Conservation (phyloP, 2,113 vertebrate genomes). For the Peromyscus leucopus region DNA sequence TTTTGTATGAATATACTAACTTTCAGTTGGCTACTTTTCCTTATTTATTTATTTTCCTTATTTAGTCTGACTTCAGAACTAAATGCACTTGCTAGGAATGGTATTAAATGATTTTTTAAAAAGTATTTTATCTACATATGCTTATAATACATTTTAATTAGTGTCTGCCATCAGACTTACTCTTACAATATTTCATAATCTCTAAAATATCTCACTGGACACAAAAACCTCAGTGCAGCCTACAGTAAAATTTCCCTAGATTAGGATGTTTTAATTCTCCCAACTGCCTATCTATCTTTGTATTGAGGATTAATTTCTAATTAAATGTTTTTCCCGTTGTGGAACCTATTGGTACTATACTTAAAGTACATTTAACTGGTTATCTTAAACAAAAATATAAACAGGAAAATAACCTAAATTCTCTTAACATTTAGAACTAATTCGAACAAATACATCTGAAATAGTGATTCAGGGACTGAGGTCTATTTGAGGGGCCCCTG, state of each 20-base stretch:
- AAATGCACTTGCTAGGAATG: slow-evolving; percentile 75
- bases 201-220: slow-evolving; percentile 44
- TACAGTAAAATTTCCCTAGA: not conserved
- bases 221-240: not conserved
- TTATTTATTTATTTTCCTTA: slow-evolving; percentile 24
- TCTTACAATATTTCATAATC: not conserved
- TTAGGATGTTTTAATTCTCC: not conserved
- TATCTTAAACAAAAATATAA: not conserved
- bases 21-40: slow-evolving; percentile 73
- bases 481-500: too few species aligned
- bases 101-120: slow-evolving; percentile 65
- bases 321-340: not conserved
- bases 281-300: not conserved
- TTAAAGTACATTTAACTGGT: not conserved
- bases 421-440: not conserved
- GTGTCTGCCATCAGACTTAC: slow-evolving; percentile 63
- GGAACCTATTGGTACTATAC: not conserved
- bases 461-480: not conserved
- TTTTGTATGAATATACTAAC: not conserved
- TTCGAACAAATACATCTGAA: not conserved
- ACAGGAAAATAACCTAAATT: not conserved
- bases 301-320: not conserved
- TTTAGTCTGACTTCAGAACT: slow-evolving; percentile 80
- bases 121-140: slow-evolving; percentile 75
- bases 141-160: slow-evolving; percentile 65